Percentiles rank a stretch among this genome's conserved stretches.
These are phyloP conservation scores for Petaurus breviceps DNA, from an alignment of 2,113 vertebrate species.

Conservation along the genomic window DNA sequence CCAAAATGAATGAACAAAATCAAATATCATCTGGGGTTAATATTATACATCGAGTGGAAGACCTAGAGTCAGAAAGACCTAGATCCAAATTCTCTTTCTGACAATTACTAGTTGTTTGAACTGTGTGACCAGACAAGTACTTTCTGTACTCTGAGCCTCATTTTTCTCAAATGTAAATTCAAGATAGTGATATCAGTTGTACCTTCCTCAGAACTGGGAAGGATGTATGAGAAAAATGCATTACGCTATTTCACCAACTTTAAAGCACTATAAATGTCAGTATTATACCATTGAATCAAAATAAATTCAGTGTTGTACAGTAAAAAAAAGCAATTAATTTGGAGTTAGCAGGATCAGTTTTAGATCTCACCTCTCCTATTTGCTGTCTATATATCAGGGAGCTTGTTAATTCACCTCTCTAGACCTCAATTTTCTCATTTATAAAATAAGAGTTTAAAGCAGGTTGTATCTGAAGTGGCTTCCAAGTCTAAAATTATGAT, in stretches of 20 bases:
- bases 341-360: background rate
- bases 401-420: background rate
- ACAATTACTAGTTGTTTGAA: too few species aligned
- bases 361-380: background rate
- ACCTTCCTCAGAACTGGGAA: background rate
- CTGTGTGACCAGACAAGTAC: too few species aligned
- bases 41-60: too few species aligned
- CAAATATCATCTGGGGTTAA: background rate
- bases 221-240: background rate
- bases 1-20: background rate
- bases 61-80: too few species aligned
- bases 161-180: too few species aligned
- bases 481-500: background rate
- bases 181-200: background rate
- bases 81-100: too few species aligned
- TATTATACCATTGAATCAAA: background rate
- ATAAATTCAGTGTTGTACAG: background rate
- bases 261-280: background rate
- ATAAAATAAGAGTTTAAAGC: background rate
- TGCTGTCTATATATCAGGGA: background rate
- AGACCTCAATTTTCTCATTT: background rate
- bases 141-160: too few species aligned
- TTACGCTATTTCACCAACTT: too few species aligned
- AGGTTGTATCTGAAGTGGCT: background rate
- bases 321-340: background rate